A percentile compares a stretch with the other conserved stretches of the same genome.
These are phyloP conservation scores for Noturus placidus DNA, from an alignment of 2,113 vertebrate genomes.

Conservation along the genomic window DNA sequence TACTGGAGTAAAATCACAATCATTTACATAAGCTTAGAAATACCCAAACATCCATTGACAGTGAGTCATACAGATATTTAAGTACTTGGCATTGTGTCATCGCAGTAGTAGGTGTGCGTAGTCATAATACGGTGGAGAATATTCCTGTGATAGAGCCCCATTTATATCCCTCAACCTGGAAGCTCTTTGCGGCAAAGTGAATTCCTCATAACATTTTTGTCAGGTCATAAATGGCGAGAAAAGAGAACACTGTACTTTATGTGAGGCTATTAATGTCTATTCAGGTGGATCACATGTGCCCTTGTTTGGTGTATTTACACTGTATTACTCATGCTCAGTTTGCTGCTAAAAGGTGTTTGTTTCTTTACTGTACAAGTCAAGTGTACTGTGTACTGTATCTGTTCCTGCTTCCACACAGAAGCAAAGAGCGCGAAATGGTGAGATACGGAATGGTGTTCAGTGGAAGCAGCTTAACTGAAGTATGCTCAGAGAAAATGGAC, in stretches of 20 bases:
- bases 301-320: constrained; percentile 12
- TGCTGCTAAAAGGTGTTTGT: constrained; percentile 1
- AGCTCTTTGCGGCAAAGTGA: constrained; percentile 29
- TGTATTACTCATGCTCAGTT: constrained; percentile 24
- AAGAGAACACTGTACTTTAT: constrained; percentile 1
- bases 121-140: constrained; percentile 32
- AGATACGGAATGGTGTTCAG: neutral
- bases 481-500: neutral
- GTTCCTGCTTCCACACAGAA: neutral
- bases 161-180: constrained; percentile 32
- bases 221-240: constrained; percentile 12
- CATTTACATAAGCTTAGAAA: constrained; percentile 35
- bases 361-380: neutral
- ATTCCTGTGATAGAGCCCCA: constrained; percentile 27
- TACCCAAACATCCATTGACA: neutral
- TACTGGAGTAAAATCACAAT: neutral
- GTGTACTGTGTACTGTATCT: neutral
- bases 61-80: constrained; percentile 39
- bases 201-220: constrained; percentile 38
- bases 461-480: neutral
- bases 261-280: neutral
- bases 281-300: constrained; percentile 30
- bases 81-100: constrained; percentile 17
- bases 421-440: neutral
- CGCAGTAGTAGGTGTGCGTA: constrained; percentile 36